A percentile compares a stretch with the other conserved stretches of the same genome.
Evolutionary conservation across 2,113 vertebrate genomes (phyloP).

Genomic region (Nothocercus julius): DNA sequence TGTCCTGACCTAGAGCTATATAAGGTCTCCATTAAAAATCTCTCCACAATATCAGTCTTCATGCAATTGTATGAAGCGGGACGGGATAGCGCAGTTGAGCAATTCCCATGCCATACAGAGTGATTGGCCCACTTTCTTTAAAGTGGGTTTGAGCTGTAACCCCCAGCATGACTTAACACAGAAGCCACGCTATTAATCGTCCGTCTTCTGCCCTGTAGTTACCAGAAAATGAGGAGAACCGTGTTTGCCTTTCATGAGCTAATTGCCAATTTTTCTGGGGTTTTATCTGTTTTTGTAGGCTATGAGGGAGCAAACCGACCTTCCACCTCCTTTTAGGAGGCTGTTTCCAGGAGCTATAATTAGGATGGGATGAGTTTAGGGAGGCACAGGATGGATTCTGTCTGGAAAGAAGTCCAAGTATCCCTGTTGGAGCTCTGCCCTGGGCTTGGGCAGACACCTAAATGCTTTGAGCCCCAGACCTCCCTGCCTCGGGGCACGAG

Average conservation of each 20-base stretch:
- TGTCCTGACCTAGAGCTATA: conserved; percentile 49
- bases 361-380: neutral
- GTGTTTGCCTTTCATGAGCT: neutral
- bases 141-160: conserved; percentile 45
- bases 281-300: conserved; percentile 7
- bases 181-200: conserved; percentile 41
- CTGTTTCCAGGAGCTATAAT: neutral
- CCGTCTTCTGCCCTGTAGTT: conserved; percentile 31
- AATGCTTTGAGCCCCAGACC: rapidly evolving
- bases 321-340: neutral
- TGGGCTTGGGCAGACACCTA: rapidly evolving
- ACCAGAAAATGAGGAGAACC: neutral
- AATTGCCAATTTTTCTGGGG: neutral
- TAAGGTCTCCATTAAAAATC: conserved; percentile 51
- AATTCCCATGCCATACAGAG: conserved; percentile 55
- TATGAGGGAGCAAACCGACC: neutral
- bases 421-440: rapidly evolving
- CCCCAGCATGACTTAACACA: conserved; percentile 1
- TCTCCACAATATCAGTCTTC: conserved; percentile 16
- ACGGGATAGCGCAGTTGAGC: conserved; percentile 43
- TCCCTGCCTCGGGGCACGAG: neutral
- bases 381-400: neutral
- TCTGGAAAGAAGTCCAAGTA: neutral
- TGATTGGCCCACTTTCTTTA: conserved; percentile 58
- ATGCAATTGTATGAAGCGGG: conserved; percentile 28